These are phyloP conservation scores for Patella caerulea DNA, from an alignment of 2,888 invertebrate genomes.

Conservation along the genomic window DNA sequence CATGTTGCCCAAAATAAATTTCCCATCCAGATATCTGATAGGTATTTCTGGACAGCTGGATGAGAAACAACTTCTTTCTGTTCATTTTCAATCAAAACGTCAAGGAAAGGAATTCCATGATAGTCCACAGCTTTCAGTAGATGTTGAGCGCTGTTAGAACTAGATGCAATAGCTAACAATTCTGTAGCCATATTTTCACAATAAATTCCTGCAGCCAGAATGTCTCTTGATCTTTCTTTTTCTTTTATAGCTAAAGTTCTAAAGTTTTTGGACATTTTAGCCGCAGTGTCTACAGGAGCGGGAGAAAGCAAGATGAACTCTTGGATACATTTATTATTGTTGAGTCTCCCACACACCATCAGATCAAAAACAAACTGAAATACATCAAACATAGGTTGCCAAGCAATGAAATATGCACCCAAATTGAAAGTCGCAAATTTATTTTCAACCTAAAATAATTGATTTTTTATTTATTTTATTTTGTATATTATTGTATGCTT, in stretches of 20 bases:
- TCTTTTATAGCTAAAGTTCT: constrained; percentile 90
- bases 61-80: constrained; percentile 95
- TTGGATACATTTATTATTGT: constrained; percentile 95
- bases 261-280: constrained; percentile 87
- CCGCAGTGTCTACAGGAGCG: constrained; percentile 99
- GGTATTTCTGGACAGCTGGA: constrained; percentile 96
- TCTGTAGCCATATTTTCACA: constrained; percentile 99
- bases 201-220: constrained; percentile 94
- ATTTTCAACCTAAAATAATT: no score
- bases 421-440: no score
- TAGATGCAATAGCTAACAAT: constrained; percentile 91
- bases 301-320: constrained; percentile 98
- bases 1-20: constrained; percentile 96
- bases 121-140: constrained; percentile 95
- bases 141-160: constrained; percentile 93
- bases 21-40: constrained; percentile 96
- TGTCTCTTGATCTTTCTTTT: constrained; percentile 97
- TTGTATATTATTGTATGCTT: no score
- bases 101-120: constrained; percentile 93
- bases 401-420: no score
- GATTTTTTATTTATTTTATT: no score
- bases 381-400: no score
- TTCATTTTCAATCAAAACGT: constrained; percentile 97
- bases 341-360: constrained; percentile 94
- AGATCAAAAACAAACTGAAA: constrained; percentile 93